These are phyloP conservation scores for Bubo bubo DNA, from an alignment of 2,113 vertebrate genomes.

Conservation along the genomic window DNA sequence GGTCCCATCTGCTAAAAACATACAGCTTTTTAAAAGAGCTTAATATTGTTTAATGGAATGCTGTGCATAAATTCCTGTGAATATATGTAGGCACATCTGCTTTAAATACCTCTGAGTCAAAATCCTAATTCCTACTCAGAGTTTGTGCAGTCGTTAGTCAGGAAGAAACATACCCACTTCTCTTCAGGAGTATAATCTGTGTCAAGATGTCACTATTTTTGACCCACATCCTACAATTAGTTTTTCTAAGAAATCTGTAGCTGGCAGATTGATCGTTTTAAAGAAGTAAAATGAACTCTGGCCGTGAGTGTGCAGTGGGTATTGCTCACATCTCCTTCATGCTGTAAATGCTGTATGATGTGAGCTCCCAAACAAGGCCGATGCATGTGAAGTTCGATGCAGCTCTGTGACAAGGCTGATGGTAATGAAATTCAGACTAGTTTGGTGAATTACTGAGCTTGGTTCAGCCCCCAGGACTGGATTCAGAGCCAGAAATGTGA, in stretches of 20 bases:
- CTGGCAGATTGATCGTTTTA: neutral
- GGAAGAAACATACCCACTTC: neutral
- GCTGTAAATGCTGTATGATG: rapidly evolving
- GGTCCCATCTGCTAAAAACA: neutral
- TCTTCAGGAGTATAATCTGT: neutral
- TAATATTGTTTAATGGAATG: neutral
- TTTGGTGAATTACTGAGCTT: neutral
- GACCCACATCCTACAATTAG: neutral
- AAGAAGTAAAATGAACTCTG: neutral
- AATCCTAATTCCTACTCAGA: neutral
- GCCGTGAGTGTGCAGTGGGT: neutral
- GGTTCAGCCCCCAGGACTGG: neutral
- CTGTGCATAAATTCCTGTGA: neutral
- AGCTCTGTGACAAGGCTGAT: neutral
- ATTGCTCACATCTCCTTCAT: neutral
- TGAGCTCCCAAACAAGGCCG: neutral
- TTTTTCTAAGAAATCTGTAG: neutral
- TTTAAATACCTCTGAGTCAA: neutral
- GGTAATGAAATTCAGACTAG: neutral
- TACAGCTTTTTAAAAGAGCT: neutral
- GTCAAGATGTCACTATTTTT: neutral
- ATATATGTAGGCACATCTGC: neutral
- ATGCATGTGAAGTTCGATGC: rapidly evolving
- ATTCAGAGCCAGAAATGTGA: neutral
- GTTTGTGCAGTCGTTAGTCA: neutral